A percentile compares a stretch with the other conserved stretches of the same genome.
phyloP scores from a whole-genome alignment of 2,113 vertebrate species.

The Sinocyclocheilus grahami region DNA sequence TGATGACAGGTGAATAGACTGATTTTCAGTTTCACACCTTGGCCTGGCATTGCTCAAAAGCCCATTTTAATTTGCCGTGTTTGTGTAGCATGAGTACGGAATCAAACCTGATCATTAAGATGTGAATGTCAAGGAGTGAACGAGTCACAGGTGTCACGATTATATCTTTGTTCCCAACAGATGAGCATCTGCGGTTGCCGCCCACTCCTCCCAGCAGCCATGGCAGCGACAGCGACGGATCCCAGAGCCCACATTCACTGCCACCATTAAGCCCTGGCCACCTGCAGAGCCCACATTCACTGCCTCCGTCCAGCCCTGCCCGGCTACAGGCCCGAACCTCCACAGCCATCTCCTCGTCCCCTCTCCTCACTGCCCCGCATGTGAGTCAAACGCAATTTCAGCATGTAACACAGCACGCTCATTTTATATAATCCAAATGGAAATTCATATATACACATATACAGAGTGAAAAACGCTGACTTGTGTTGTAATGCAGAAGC shows the following conservation, averaged over 20 bases:
- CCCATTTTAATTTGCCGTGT: neutral
- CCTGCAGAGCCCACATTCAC: slow-evolving; percentile 81
- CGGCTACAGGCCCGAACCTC: slow-evolving; percentile 84
- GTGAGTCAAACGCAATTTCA: slow-evolving; percentile 71
- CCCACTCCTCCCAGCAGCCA: slow-evolving; percentile 98
- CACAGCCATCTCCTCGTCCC: slow-evolving; percentile 91
- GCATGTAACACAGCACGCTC: no score
- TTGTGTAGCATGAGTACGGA: no score
- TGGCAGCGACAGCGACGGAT: slow-evolving; percentile 94
- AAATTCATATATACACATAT: neutral
- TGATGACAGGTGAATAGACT: slow-evolving; percentile 1
- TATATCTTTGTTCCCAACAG: slow-evolving; percentile 64
- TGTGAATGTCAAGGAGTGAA: neutral
- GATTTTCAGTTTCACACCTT: neutral
- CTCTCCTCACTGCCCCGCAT: slow-evolving; percentile 92
- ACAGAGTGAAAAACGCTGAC: neutral
- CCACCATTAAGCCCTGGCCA: slow-evolving; percentile 85
- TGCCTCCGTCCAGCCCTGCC: slow-evolving; percentile 72
- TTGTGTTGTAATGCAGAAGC: slow-evolving; percentile 79
- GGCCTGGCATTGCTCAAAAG: neutral
- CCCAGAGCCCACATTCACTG: slow-evolving; percentile 87
- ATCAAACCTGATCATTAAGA: no score
- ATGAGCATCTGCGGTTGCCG: slow-evolving; percentile 91
- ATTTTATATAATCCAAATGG: neutral
- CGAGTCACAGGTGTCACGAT: neutral